These are phyloP conservation scores for Eleutherodactylus coqui DNA, from an alignment of 2,797 vertebrate genomes.

Conservation along the genomic window DNA sequence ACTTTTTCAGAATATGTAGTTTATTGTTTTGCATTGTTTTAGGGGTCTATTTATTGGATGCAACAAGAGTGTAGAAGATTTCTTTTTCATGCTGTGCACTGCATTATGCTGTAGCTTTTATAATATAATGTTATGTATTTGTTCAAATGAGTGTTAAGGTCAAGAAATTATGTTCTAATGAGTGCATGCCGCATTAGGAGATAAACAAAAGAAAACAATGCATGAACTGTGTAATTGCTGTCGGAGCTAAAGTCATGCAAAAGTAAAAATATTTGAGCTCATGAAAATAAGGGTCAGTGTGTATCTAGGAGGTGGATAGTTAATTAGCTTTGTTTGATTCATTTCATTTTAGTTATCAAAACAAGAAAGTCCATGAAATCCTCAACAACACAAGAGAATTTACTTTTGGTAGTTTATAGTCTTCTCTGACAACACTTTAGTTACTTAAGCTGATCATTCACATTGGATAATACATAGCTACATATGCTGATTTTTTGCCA, in stretches of 20 bases:
- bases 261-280: background rate
- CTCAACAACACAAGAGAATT: background rate
- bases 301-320: background rate
- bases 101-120: background rate
- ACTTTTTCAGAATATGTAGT: too few species aligned
- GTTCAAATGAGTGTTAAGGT: conserved; percentile 25
- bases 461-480: too few species aligned
- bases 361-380: background rate
- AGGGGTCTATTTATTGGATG: too few species aligned
- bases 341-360: background rate
- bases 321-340: background rate
- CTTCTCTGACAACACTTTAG: background rate
- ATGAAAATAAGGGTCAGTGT: background rate
- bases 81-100: background rate
- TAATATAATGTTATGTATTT: conserved; percentile 13
- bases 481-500: too few species aligned
- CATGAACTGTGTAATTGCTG: conserved; percentile 23
- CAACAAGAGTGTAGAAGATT: too few species aligned
- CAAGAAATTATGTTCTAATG: conserved; percentile 28
- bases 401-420: background rate
- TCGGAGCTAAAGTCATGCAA: background rate
- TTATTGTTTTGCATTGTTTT: too few species aligned
- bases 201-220: conserved; percentile 17
- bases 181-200: background rate
- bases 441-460: background rate